A percentile compares a stretch with the other conserved stretches of the same genome.
phyloP scores from a whole-genome alignment of 1,140 invertebrate genomes.

The Calliphora vicina region DNA sequence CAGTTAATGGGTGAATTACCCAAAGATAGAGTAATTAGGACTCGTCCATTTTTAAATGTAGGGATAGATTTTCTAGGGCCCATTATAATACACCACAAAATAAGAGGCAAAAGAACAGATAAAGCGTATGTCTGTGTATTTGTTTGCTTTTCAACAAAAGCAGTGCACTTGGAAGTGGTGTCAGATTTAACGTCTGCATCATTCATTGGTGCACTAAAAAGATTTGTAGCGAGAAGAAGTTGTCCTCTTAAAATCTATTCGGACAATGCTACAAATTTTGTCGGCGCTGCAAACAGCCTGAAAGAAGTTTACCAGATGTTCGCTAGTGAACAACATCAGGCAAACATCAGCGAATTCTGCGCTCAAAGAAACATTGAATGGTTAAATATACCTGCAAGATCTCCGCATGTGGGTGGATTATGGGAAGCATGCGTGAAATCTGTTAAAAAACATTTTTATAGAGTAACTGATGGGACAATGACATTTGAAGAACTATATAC shows the following conservation, averaged over 20 bases:
- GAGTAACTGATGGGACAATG: conserved; percentile 14
- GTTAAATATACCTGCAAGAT: conserved; percentile 11
- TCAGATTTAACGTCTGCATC: conserved; percentile 42
- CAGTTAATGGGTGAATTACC: too few species aligned
- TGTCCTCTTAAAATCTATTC: conserved; percentile 43
- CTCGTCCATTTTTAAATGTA: too few species aligned
- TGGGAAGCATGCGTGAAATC: conserved; percentile 35
- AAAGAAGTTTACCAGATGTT: conserved; percentile 26
- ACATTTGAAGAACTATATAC: conserved; percentile 32
- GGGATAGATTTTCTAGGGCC: conserved; percentile 45
- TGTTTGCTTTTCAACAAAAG: conserved; percentile 44
- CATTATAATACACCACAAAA: conserved; percentile 35
- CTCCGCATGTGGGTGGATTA: conserved; percentile 27
- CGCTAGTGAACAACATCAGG: background rate
- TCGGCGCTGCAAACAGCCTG: conserved; percentile 41
- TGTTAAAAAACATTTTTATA: conserved; percentile 25
- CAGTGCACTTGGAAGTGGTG: conserved; percentile 50
- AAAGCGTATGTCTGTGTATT: conserved; percentile 36
- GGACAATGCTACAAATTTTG: conserved; percentile 59
- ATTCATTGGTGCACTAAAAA: conserved; percentile 44
- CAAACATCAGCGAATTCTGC: background rate
- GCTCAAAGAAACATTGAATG: conserved; percentile 15
- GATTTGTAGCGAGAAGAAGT: conserved; percentile 44
- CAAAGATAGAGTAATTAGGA: too few species aligned
- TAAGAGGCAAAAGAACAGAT: conserved; percentile 29